phyloP scores from a whole-genome alignment of 1,140 invertebrate genomes.

The Plutomurus gul region DNA sequence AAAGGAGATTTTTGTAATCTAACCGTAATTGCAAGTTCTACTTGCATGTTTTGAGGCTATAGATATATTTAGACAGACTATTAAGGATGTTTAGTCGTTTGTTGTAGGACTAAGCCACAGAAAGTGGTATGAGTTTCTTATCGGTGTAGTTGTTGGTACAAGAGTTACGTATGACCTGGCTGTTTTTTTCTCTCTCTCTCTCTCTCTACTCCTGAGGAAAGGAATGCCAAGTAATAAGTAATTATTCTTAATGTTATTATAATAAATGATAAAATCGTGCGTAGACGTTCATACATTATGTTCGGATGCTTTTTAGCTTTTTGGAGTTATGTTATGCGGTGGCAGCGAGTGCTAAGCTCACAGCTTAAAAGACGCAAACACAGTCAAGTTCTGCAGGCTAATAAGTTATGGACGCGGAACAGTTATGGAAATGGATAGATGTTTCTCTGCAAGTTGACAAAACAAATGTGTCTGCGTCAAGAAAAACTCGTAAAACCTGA shows the following conservation, averaged over 20 bases:
- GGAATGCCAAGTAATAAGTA: conserved; percentile 18
- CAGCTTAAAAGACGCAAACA: background rate
- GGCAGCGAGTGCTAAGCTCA: background rate
- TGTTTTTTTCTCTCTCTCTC: too few species aligned
- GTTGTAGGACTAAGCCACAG: too few species aligned
- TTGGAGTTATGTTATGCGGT: background rate
- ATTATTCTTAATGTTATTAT: conserved; percentile 43
- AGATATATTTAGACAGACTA: too few species aligned
- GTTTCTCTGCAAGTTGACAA: conserved; percentile 38
- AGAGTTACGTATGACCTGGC: too few species aligned
- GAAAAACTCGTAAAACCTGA: conserved; percentile 41
- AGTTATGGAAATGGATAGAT: conserved; percentile 37
- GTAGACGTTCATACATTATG: conserved; percentile 10
- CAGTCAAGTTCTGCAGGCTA: conserved; percentile 4
- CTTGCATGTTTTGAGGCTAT: too few species aligned
- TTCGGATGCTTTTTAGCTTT: background rate
- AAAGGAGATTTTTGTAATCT: too few species aligned
- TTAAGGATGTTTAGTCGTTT: too few species aligned
- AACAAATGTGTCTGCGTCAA: conserved; percentile 29
- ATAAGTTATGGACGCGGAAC: conserved; percentile 23
- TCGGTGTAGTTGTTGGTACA: background rate
- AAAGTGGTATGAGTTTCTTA: too few species aligned
- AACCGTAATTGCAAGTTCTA: too few species aligned
- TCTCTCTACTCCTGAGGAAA: background rate
- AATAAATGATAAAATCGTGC: conserved; percentile 45